These are phyloP conservation scores for Sphaeridia pumilis DNA, from an alignment of 2,888 invertebrate genomes.

Conservation along the genomic window DNA sequence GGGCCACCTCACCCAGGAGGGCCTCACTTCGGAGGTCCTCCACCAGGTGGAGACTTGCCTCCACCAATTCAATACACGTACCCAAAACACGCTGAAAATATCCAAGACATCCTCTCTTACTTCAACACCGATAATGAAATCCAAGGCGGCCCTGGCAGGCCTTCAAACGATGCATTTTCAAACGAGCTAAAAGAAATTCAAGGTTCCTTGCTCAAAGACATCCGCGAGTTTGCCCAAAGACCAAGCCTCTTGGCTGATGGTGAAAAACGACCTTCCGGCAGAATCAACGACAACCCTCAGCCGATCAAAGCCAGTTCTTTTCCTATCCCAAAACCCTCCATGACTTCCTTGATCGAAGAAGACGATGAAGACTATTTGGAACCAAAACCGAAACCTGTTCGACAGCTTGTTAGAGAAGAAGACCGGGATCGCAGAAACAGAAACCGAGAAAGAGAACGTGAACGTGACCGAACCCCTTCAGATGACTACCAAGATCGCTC, in stretches of 20 bases:
- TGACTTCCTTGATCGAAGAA: background rate
- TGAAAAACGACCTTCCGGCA: background rate
- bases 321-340: constrained; percentile 1
- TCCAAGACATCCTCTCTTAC: constrained; percentile 35
- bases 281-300: background rate
- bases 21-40: background rate
- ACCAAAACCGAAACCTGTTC: constrained; percentile 29
- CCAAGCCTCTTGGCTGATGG: constrained; percentile 15
- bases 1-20: background rate
- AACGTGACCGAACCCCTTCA: background rate
- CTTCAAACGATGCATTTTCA: constrained; percentile 22
- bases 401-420: constrained; percentile 24
- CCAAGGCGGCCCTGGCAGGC: constrained; percentile 1
- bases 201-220: constrained; percentile 32
- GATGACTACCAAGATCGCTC: background rate
- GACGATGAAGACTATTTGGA: constrained; percentile 13
- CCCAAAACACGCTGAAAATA: constrained; percentile 35
- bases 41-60: background rate
- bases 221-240: constrained; percentile 33
- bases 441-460: background rate
- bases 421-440: background rate
- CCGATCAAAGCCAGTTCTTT: background rate
- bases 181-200: constrained; percentile 33
- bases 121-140: constrained; percentile 26
- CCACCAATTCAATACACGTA: constrained; percentile 25